Evolutionary conservation across 2,888 invertebrate genomes (phyloP), one percentile per base, ranked within the genome.

Genomic region (Tenthredo livida): DNA sequence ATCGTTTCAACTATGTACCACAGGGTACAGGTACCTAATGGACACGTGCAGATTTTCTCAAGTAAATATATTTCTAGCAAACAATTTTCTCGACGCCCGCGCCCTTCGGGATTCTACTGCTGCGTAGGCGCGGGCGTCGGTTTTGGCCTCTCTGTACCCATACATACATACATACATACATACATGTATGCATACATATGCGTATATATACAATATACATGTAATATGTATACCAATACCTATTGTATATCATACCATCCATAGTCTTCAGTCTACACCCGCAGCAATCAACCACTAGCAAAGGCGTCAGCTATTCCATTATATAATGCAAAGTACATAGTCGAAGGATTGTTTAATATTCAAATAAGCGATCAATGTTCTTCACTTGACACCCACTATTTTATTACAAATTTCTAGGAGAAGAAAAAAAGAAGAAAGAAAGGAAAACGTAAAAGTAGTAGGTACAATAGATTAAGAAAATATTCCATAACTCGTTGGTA

Each of bases 281-380:
- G 33, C 12, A 67, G 33, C 67, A 67, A 17, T 33, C 33, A 33
- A 6, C 17, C 15, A 33, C 29, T 15, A 17, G 67, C 33, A 67
- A 17, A 67, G 61, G 25, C 61, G 61, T 61, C 61, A 61, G 61
- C 61, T 9, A 61, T 10, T 61, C 10, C 10, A 61, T 61, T 61
- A 61, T 61, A 61, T 61, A 61, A 61, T 25, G 61, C 61, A 25
- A 61, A 61, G 61, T 61, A 61, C 61, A 25, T 25, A 12, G 25
- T 61, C 25, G 21, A 61, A 25, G 25, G 61, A 25, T 61, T 61
- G 61, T 61, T 61, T 61, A 61, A 61, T 61, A 61, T 61, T 61
- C 61, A 61, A 21, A 61, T 21, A 4, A 61, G 25, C 61, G 21
- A 12, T 61, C 25, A 25, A 61, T 61, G 25, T 61, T 25, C 21